Evolutionary conservation across 1,140 invertebrate genomes (phyloP).

Genomic region (Drosophila neocordata): DNA sequence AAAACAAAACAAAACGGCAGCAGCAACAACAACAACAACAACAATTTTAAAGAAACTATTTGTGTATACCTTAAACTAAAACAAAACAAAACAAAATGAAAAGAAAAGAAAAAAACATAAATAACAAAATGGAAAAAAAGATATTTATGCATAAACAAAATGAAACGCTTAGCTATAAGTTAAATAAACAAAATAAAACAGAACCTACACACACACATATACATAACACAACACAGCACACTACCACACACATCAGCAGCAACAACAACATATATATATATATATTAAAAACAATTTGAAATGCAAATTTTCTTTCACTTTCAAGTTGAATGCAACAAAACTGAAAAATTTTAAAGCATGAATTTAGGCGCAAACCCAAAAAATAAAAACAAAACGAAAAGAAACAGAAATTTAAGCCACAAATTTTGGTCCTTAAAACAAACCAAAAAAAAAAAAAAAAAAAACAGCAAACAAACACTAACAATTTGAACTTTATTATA

Average conservation of each 20-base stretch:
- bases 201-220: conserved; percentile 35
- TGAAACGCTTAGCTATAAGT: conserved; percentile 77
- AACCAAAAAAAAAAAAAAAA: neutral
- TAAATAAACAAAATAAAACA: conserved; percentile 66
- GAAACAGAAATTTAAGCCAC: conserved; percentile 34
- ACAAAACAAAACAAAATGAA: conserved; percentile 34
- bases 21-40: conserved; percentile 42
- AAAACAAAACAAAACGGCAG: conserved; percentile 35
- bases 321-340: conserved; percentile 53
- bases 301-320: conserved; percentile 53
- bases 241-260: conserved; percentile 29
- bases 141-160: conserved; percentile 80
- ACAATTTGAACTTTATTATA: neutral
- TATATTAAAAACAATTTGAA: conserved; percentile 28
- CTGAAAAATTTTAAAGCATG: conserved; percentile 59
- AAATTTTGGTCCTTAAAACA: conserved; percentile 7
- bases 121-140: conserved; percentile 49
- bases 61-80: conserved; percentile 72
- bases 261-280: conserved; percentile 26
- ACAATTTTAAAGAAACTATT: conserved; percentile 66
- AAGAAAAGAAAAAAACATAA: conserved; percentile 25
- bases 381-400: conserved; percentile 4
- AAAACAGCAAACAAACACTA: neutral
- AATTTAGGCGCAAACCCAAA: conserved; percentile 68
- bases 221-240: conserved; percentile 20